These are phyloP conservation scores for Percina caprodes DNA, from an alignment of 2,113 vertebrate genomes.

Conservation along the genomic window DNA sequence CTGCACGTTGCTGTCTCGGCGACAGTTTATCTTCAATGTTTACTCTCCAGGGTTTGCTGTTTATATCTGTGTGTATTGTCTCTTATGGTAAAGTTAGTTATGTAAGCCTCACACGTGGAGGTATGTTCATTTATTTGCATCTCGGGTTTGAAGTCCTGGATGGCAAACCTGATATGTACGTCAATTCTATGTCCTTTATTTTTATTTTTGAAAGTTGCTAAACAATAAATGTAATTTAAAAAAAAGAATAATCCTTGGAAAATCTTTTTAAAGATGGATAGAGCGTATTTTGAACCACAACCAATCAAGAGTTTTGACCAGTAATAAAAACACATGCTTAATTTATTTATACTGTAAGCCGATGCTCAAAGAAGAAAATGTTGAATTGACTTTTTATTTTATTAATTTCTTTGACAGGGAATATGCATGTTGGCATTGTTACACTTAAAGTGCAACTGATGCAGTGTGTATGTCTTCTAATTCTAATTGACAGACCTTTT, in stretches of 20 bases:
- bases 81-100: slow-evolving; percentile 10
- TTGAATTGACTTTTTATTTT: not conserved
- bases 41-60: not conserved
- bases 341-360: not conserved
- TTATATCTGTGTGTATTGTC: not conserved
- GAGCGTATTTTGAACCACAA: not conserved
- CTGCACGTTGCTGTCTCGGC: not conserved
- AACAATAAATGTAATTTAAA: not conserved
- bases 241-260: not conserved
- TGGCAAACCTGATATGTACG: not conserved
- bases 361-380: not conserved
- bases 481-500: too few relatives aligned
- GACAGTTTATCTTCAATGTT: slow-evolving; percentile 24
- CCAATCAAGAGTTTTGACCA: not conserved
- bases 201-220: not conserved
- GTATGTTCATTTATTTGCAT: not conserved
- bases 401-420: too few relatives aligned
- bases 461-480: too few relatives aligned
- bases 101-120: slow-evolving; percentile 1
- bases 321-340: not conserved
- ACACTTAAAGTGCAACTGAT: too few relatives aligned
- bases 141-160: not conserved
- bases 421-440: too few relatives aligned
- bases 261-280: not conserved
- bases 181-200: too few relatives aligned